Evolutionary conservation across 2,888 invertebrate genomes (phyloP).

Genomic region (Sthenelais limicola): DNA sequence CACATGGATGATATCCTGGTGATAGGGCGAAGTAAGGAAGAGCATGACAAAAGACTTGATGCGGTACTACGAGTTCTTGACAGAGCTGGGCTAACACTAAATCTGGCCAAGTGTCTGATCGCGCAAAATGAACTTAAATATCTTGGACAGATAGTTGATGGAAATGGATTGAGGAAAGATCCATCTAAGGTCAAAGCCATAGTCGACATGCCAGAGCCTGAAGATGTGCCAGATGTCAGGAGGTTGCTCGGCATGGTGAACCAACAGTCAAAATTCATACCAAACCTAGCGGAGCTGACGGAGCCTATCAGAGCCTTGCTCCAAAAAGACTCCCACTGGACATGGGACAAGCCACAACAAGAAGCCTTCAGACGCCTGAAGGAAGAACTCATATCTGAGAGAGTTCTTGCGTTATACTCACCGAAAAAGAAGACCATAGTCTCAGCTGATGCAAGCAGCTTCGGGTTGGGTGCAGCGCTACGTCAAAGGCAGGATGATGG

Average conservation of each 20-base stretch:
- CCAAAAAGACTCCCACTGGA: constrained; percentile 43
- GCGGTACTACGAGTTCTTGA: constrained; percentile 31
- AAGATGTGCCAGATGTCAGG: constrained; percentile 38
- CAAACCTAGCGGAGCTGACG: constrained; percentile 39
- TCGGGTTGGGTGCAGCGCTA: constrained; percentile 63
- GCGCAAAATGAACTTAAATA: constrained; percentile 41
- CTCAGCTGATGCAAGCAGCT: constrained; percentile 63
- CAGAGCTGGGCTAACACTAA: constrained; percentile 48
- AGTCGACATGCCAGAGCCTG: constrained; percentile 40
- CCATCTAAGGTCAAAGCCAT: constrained; percentile 44
- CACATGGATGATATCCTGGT: constrained; percentile 53
- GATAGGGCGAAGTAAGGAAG: constrained; percentile 34
- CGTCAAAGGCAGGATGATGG: constrained; percentile 45
- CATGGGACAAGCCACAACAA: constrained; percentile 46
- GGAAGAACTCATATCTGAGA: constrained; percentile 54
- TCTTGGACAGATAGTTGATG: constrained; percentile 48
- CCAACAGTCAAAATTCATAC: constrained; percentile 46
- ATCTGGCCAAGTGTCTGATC: constrained; percentile 51
- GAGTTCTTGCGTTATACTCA: constrained; percentile 63
- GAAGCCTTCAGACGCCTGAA: constrained; percentile 61
- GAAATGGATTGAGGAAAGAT: constrained; percentile 43
- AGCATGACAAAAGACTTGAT: constrained; percentile 46
- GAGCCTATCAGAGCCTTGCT: constrained; percentile 47
- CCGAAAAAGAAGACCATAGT: constrained; percentile 50
- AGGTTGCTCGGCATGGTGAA: constrained; percentile 50